Evolutionary conservation across 2,113 vertebrate species (phyloP).

Genomic region (Hiodon alosoides): DNA sequence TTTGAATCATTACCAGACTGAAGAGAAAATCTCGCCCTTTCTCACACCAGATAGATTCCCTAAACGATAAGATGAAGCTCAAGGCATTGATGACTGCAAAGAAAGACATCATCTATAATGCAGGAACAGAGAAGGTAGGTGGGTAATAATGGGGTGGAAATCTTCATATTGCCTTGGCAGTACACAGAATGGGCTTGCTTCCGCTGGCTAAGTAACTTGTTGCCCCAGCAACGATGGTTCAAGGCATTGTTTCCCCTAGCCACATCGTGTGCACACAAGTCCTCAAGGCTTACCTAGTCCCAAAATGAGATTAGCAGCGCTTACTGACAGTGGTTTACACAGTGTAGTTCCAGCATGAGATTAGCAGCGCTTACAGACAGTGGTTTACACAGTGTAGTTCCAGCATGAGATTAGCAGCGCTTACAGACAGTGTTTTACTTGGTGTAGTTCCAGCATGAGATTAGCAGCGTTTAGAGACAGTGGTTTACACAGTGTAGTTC

Average conservation of each 20-base stretch:
- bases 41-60: neutral
- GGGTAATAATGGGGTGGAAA: neutral
- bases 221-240: neutral
- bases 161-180: neutral
- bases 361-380: too few species aligned
- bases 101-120: conserved; percentile 7
- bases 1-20: conserved; percentile 16
- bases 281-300: neutral
- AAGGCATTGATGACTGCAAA: neutral
- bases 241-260: neutral
- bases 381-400: too few species aligned
- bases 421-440: too few species aligned
- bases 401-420: too few species aligned
- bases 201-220: neutral
- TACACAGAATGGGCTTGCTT: neutral
- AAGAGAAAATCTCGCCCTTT: conserved; percentile 3
- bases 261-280: neutral
- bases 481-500: too few species aligned
- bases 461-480: too few species aligned
- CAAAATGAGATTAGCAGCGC: neutral
- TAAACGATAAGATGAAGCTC: conserved; percentile 4
- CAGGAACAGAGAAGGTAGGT: neutral
- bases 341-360: too few species aligned
- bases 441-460: too few species aligned
- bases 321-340: too few species aligned